Percentiles rank a stretch among this genome's conserved stretches.
Evolutionary conservation across 2,888 invertebrate species (phyloP).

Genomic region (Beris chalybata): DNA sequence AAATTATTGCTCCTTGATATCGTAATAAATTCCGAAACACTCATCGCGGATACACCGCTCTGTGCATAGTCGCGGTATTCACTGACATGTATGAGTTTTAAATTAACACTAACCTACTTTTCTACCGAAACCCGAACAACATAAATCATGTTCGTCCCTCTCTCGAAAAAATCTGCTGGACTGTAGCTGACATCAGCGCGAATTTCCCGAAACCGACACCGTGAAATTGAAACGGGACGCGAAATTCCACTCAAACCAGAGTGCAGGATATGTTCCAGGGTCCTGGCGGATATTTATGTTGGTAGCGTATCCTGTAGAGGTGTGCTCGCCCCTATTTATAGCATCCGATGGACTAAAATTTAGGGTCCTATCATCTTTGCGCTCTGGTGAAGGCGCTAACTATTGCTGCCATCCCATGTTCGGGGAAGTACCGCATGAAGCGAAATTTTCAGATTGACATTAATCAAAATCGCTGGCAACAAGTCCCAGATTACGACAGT

Average conservation of each 20-base stretch:
- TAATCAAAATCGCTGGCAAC: constrained; percentile 13
- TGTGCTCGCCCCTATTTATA: no score
- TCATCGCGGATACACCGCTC: constrained; percentile 14
- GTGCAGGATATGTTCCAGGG: constrained; percentile 5
- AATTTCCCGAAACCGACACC: constrained; percentile 25
- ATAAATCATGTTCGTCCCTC: constrained; percentile 22
- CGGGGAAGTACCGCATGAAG: not conserved
- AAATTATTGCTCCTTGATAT: constrained; percentile 16
- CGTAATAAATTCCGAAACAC: constrained; percentile 14
- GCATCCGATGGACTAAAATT: not conserved
- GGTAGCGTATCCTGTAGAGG: constrained; percentile 1
- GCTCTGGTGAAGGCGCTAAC: constrained; percentile 10
- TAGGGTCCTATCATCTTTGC: not conserved
- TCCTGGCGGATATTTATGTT: constrained; percentile 19
- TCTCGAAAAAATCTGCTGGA: constrained; percentile 1
- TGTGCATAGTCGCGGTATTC: constrained; percentile 6
- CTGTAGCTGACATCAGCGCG: constrained; percentile 29
- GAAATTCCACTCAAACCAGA: constrained; percentile 11
- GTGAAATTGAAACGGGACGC: constrained; percentile 31
- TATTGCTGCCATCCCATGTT: not conserved
- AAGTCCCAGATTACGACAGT: constrained; percentile 1
- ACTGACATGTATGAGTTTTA: constrained; percentile 28
- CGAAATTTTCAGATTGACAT: not conserved
- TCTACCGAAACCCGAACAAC: not conserved
- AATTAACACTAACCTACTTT: constrained; percentile 31